Percentiles rank a stretch among this genome's conserved stretches.
Conservation (phyloP, 1,140 invertebrate species). For the Parapsyche elsis region DNA sequence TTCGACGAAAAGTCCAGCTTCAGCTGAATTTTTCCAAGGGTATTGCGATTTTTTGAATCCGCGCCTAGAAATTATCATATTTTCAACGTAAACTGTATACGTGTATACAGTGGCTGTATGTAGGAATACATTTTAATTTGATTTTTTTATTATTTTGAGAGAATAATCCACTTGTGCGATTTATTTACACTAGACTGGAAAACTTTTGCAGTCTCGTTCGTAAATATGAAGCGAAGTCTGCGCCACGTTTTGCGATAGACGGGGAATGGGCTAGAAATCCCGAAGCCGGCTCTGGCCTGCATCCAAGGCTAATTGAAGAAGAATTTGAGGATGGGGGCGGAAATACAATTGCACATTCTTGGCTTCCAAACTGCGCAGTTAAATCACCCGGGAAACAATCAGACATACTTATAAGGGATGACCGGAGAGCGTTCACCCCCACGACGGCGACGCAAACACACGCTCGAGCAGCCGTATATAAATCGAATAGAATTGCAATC, state of each 20-base stretch:
- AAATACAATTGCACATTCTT: constrained; percentile 46
- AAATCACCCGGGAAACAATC: constrained; percentile 37
- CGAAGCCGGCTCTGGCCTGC: constrained; percentile 22
- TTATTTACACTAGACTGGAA: constrained; percentile 10
- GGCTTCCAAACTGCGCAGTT: constrained; percentile 17
- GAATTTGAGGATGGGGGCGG: background rate
- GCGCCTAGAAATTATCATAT: constrained; percentile 15
- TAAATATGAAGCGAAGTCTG: constrained; percentile 3
- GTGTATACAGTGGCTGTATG: background rate
- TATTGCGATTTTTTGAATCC: constrained; percentile 19
- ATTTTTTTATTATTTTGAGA: too few relatives aligned
- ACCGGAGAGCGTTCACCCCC: too few relatives aligned
- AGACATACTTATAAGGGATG: too few relatives aligned
- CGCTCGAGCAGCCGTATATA: too few relatives aligned
- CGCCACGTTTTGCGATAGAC: background rate
- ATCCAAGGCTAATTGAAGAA: constrained; percentile 45
- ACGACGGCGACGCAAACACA: too few relatives aligned
- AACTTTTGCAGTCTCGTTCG: background rate
- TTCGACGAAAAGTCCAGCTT: constrained; percentile 10
- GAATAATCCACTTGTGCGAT: background rate
- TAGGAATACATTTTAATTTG: too few relatives aligned
- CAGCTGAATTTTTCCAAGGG: constrained; percentile 2
- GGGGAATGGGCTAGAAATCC: constrained; percentile 11
- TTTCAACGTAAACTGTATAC: background rate
- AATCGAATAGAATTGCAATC: too few relatives aligned